These are phyloP conservation scores for Dromiciops gliroides DNA, from an alignment of 2,113 vertebrate species.

Conservation along the genomic window DNA sequence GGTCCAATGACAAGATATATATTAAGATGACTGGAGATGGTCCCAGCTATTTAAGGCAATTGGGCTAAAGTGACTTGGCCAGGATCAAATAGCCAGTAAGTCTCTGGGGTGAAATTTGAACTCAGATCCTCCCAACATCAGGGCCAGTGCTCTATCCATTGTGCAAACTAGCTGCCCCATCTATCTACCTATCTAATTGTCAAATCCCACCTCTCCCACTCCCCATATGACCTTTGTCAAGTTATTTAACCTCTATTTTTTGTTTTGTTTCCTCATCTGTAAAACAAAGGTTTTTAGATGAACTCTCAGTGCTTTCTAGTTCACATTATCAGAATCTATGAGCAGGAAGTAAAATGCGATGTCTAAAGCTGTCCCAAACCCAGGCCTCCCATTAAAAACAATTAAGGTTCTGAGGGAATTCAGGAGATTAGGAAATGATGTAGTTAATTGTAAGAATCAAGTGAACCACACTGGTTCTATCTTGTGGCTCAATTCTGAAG, in stretches of 20 bases:
- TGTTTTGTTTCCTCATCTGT: background rate
- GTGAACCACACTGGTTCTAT: background rate
- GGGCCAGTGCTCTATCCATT: too few species aligned
- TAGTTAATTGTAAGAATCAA: background rate
- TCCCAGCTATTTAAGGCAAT: too few species aligned
- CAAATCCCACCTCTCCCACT: background rate
- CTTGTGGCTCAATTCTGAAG: background rate
- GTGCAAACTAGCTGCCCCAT: too few species aligned
- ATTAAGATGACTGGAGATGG: too few species aligned
- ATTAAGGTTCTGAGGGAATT: background rate
- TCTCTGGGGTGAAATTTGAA: too few species aligned
- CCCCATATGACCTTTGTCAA: background rate
- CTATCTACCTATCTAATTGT: background rate
- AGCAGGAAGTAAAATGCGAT: background rate
- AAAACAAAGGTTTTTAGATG: background rate
- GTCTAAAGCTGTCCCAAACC: background rate
- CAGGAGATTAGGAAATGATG: background rate
- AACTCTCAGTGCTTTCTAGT: background rate
- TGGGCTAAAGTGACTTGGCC: too few species aligned
- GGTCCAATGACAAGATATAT: too few species aligned
- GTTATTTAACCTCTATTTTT: background rate
- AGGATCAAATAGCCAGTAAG: too few species aligned
- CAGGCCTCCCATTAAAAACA: background rate
- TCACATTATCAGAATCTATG: background rate
- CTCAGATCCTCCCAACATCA: too few species aligned